Conservation (phyloP, 1,140 invertebrate genomes). For the Aphelinus atriplicis region DNA sequence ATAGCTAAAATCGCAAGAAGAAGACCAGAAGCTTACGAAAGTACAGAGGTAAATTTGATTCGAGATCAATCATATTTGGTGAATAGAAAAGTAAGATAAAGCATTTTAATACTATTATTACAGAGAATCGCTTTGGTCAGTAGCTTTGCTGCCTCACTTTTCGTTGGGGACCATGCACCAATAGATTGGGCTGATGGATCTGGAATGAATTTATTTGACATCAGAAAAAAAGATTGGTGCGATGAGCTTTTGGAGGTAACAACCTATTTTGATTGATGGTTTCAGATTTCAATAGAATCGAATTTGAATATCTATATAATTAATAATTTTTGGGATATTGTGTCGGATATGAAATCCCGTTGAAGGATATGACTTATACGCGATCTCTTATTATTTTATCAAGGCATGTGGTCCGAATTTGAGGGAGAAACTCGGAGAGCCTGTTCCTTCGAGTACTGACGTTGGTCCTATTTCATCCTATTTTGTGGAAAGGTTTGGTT, state of each 20-base stretch:
- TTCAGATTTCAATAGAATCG: too few relatives aligned
- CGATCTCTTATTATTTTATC: background rate
- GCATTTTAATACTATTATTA: constrained; percentile 29
- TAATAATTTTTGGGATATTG: constrained; percentile 43
- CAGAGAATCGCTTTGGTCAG: constrained; percentile 92
- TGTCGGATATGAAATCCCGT: background rate
- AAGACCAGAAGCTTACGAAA: constrained; percentile 78
- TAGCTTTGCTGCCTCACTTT: constrained; percentile 89
- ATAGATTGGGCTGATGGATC: constrained; percentile 94
- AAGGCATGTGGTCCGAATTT: constrained; percentile 76
- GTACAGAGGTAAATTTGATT: constrained; percentile 74
- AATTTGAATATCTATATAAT: background rate
- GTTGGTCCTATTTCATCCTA: constrained; percentile 80
- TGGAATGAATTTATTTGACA: constrained; percentile 96
- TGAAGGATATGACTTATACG: too few relatives aligned
- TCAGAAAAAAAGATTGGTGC: constrained; percentile 82
- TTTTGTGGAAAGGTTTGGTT: constrained; percentile 86
- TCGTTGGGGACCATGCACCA: constrained; percentile 88
- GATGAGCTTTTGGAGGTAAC: constrained; percentile 76
- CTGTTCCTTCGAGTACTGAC: constrained; percentile 75
- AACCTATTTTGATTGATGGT: too few relatives aligned
- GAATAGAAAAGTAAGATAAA: constrained; percentile 10
- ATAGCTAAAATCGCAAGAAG: constrained; percentile 88
- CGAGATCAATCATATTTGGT: background rate
- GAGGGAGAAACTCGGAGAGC: constrained; percentile 74